Evolutionary conservation across 2,797 vertebrate species (phyloP).

Genomic region (Thamnophis elegans): DNA sequence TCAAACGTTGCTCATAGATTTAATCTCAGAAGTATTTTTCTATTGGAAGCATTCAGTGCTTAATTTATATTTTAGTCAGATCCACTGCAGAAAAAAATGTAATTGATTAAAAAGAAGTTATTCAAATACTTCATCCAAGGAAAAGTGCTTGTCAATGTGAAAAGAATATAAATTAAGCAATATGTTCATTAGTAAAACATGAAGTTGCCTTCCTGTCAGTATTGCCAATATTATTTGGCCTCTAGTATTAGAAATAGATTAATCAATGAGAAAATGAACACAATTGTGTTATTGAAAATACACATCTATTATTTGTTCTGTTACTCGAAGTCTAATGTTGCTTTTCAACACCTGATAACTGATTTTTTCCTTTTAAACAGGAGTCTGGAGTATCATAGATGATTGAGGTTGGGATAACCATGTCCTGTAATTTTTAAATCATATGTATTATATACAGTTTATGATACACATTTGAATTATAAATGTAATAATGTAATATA

Average conservation of each 20-base stretch:
- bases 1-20: not conserved
- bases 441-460: not conserved
- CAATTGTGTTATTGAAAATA: not conserved
- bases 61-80: slow-evolving; percentile 23
- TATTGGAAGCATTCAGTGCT: not conserved
- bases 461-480: not conserved
- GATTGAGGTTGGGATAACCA: not conserved
- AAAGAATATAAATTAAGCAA: slow-evolving; percentile 20
- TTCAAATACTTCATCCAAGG: slow-evolving; percentile 19
- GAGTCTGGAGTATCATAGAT: not conserved
- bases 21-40: not conserved
- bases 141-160: slow-evolving; percentile 1
- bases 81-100: not conserved
- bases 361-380: not conserved
- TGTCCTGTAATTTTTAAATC: not conserved
- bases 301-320: not conserved
- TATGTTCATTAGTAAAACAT: slow-evolving; percentile 11
- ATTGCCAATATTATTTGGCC: slow-evolving; percentile 7
- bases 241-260: not conserved
- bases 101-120: slow-evolving; percentile 23
- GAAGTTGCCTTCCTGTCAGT: not conserved
- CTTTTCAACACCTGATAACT: not conserved
- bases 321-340: not conserved
- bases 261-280: not conserved
- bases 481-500: not conserved